phyloP scores from a whole-genome alignment of 2,113 vertebrate genomes.

The Vombatus ursinus region DNA sequence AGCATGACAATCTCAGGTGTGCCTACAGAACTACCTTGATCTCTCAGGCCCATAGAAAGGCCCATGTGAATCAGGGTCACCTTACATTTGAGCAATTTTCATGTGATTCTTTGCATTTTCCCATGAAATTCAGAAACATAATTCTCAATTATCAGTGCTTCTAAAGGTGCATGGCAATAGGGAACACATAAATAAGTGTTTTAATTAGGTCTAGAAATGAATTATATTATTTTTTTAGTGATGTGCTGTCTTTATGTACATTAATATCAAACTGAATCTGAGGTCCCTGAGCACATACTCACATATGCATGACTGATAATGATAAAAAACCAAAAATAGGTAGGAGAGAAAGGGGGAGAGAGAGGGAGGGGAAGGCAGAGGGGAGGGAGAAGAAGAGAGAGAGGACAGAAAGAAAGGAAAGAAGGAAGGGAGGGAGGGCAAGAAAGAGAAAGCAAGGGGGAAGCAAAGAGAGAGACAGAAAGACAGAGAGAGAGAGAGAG shows the following conservation, averaged over 20 bases:
- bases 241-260: not conserved
- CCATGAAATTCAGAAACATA: not conserved
- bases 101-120: not conserved
- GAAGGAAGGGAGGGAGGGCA: not conserved
- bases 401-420: not conserved
- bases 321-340: not conserved
- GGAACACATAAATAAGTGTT: not conserved
- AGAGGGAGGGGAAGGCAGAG: not conserved
- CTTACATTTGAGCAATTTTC: not conserved
- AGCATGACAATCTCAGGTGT: not conserved
- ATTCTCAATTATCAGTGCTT: not conserved
- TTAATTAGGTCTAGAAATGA: not conserved
- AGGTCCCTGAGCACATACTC: not conserved
- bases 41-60: not conserved
- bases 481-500: accelerated
- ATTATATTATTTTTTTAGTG: not conserved
- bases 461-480: too few species aligned
- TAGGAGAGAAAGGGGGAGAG: not conserved
- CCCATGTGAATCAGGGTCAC: not conserved
- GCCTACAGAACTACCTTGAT: not conserved
- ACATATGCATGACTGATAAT: not conserved
- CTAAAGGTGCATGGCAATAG: not conserved
- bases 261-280: not conserved
- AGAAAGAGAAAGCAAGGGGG: not conserved
- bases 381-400: not conserved